Percentiles rank a stretch among this genome's conserved stretches.
These are phyloP conservation scores for Euleptes europaea DNA, from an alignment of 2,113 vertebrate species.

Conservation along the genomic window DNA sequence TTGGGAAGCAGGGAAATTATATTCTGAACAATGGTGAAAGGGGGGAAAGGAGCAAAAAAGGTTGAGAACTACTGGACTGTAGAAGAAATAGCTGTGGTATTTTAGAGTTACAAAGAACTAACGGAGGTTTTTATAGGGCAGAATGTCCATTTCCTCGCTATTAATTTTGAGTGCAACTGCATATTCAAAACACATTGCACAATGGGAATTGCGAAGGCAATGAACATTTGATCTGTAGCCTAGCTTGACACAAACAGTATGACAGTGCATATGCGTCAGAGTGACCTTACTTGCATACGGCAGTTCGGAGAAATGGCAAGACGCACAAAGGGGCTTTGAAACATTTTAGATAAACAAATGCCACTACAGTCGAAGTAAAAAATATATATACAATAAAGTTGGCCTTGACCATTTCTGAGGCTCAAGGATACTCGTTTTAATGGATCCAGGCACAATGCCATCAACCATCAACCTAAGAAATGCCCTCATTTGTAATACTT, in stretches of 20 bases:
- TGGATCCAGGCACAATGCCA: neutral
- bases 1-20: no score
- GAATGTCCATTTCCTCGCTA: conserved; percentile 32
- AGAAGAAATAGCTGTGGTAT: conserved; percentile 32
- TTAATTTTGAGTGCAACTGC: conserved; percentile 32
- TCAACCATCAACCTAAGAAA: conserved; percentile 24
- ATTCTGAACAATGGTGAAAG: no score
- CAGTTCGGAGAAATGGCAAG: conserved; percentile 11
- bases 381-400: conserved; percentile 7
- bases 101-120: conserved; percentile 41
- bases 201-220: conserved; percentile 22
- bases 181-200: conserved; percentile 38
- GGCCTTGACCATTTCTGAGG: neutral
- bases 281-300: conserved; percentile 19
- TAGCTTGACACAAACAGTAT: conserved; percentile 10
- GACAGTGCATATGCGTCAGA: conserved; percentile 25
- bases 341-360: conserved; percentile 1
- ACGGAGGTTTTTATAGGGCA: conserved; percentile 25
- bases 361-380: neutral
- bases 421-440: neutral
- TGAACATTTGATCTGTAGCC: neutral
- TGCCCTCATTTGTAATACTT: neutral
- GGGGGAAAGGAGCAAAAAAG: no score
- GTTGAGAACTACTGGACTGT: no score
- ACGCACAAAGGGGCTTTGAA: neutral